phyloP scores from a whole-genome alignment of 2,113 vertebrate genomes.

The Typhlomys cinereus region DNA sequence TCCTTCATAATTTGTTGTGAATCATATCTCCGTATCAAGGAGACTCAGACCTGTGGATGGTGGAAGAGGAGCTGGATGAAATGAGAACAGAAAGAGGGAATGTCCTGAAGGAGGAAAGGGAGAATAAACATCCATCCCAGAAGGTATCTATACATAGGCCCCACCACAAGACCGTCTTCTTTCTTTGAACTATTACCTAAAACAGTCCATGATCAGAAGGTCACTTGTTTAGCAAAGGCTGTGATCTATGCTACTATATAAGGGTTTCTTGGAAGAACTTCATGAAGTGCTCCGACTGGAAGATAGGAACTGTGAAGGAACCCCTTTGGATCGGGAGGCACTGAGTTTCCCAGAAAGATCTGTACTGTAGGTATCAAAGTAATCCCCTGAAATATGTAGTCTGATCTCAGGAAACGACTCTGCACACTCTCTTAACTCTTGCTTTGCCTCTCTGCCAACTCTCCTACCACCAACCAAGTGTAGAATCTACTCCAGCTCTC shows the following conservation, averaged over 20 bases:
- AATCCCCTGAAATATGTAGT: background rate
- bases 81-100: background rate
- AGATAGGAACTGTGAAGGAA: background rate
- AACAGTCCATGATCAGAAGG: background rate
- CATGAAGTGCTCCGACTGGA: background rate
- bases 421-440: background rate
- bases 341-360: background rate
- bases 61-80: background rate
- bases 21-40: background rate
- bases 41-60: background rate
- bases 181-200: background rate
- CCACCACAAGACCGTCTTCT: no score
- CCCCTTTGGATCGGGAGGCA: background rate
- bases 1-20: background rate
- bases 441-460: background rate
- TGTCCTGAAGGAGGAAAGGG: background rate
- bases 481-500: background rate
- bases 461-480: background rate
- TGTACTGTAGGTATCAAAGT: background rate
- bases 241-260: slow-evolving; percentile 38
- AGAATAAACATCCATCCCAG: background rate
- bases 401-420: background rate
- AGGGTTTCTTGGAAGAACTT: background rate
- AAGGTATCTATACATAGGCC: background rate
- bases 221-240: background rate